Conservation (phyloP, 2,113 vertebrate species). For the Megaceryle maxima region DNA sequence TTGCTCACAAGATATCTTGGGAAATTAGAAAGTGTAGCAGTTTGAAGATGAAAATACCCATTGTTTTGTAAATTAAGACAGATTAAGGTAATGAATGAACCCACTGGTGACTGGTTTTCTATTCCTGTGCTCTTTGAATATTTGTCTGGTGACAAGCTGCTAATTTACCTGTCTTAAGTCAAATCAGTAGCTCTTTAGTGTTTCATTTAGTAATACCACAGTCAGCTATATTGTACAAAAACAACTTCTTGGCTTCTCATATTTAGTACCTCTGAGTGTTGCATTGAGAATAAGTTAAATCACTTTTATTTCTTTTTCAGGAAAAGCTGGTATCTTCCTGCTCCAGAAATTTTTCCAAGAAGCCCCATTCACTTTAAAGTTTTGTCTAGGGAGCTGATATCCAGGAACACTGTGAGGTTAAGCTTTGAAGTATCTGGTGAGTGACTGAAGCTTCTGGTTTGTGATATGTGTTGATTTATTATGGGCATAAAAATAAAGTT, state of each 20-base stretch:
- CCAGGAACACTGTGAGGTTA: conserved; percentile 82
- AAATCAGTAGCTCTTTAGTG: background rate
- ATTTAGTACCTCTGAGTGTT: background rate
- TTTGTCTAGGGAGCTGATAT: conserved; percentile 82
- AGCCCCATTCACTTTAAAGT: conserved; percentile 83
- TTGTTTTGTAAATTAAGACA: background rate
- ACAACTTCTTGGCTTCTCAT: background rate
- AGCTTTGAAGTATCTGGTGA: conserved; percentile 88
- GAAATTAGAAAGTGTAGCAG: background rate
- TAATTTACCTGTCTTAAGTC: background rate
- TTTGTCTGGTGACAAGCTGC: background rate
- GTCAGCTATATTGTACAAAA: background rate
- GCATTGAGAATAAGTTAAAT: background rate
- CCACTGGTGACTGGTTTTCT: background rate
- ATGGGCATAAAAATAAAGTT: background rate
- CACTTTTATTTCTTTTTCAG: conserved; percentile 57
- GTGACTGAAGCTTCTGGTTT: background rate
- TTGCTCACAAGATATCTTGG: background rate
- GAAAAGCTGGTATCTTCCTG: conserved; percentile 97
- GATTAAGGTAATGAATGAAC: background rate
- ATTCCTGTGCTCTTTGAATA: background rate
- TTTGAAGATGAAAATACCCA: background rate
- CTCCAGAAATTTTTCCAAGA: conserved; percentile 80
- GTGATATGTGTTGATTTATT: background rate
- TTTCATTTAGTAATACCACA: background rate